Percentiles rank a stretch among this genome's conserved stretches.
phyloP scores from a whole-genome alignment of 2,797 vertebrate species.

The Miichthys miiuy region DNA sequence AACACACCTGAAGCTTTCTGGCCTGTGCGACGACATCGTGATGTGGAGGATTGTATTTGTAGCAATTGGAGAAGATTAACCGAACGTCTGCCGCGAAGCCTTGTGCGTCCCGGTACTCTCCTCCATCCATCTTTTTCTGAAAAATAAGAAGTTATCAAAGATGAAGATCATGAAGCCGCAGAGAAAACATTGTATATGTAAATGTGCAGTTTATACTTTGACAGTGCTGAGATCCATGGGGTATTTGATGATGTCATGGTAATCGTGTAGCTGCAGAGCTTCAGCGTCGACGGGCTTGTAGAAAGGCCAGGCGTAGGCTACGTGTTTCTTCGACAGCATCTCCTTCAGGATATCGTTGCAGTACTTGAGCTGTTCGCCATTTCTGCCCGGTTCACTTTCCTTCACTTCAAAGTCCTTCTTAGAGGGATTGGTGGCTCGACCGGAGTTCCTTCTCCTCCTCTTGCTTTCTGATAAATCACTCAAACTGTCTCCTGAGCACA shows the following conservation, averaged over 20 bases:
- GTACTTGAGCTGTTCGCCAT: slow-evolving; percentile 90
- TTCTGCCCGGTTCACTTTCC: slow-evolving; percentile 84
- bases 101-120: slow-evolving; percentile 93
- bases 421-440: slow-evolving; percentile 85
- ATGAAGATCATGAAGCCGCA: not conserved
- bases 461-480: slow-evolving; percentile 87
- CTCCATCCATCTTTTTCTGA: slow-evolving; percentile 94
- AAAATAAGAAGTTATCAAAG: slow-evolving; percentile 44
- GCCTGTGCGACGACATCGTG: slow-evolving; percentile 93
- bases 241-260: slow-evolving; percentile 97
- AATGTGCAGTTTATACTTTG: slow-evolving; percentile 83
- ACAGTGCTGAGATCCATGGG: slow-evolving; percentile 98
- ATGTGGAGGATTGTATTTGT: slow-evolving; percentile 96
- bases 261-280: slow-evolving; percentile 94
- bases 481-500: slow-evolving; percentile 86
- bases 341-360: slow-evolving; percentile 94
- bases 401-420: slow-evolving; percentile 87
- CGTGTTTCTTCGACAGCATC: slow-evolving; percentile 95
- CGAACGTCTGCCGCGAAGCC: slow-evolving; percentile 93
- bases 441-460: slow-evolving; percentile 84
- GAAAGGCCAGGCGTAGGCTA: slow-evolving; percentile 96
- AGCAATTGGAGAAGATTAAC: slow-evolving; percentile 98
- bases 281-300: slow-evolving; percentile 94
- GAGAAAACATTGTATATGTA: not conserved
- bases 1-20: slow-evolving; percentile 92